phyloP scores from a whole-genome alignment of 1,140 invertebrate species.

The Drosophila kikkawai region DNA sequence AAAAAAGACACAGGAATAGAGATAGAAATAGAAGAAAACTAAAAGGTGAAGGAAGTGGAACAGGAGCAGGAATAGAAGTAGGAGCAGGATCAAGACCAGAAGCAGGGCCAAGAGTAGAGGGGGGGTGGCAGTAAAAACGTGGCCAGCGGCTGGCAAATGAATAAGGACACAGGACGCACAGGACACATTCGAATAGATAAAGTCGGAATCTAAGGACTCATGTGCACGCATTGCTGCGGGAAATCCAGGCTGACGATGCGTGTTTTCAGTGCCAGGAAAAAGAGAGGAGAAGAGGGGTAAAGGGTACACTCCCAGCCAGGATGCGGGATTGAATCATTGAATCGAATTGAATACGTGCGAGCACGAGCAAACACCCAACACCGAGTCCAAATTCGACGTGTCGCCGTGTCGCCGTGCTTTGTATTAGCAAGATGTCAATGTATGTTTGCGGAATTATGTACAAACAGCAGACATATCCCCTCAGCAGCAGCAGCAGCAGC shows the following conservation, averaged over 20 bases:
- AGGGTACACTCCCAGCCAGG: slow-evolving; percentile 13
- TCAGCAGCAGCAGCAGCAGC: not conserved
- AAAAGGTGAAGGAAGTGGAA: not conserved
- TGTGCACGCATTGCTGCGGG: slow-evolving; percentile 35
- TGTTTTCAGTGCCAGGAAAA: slow-evolving; percentile 33
- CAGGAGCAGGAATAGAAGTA: not conserved
- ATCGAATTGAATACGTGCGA: slow-evolving; percentile 82
- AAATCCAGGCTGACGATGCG: slow-evolving; percentile 41
- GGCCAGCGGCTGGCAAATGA: slow-evolving; percentile 46
- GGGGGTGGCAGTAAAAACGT: slow-evolving; percentile 34
- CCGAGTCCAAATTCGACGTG: slow-evolving; percentile 37
- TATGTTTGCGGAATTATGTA: slow-evolving; percentile 72
- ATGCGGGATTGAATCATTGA: slow-evolving; percentile 78
- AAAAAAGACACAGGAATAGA: not conserved
- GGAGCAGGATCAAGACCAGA: not conserved
- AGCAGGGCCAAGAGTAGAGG: not conserved
- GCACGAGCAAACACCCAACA: slow-evolving; percentile 48
- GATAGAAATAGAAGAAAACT: not conserved
- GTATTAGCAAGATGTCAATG: slow-evolving; percentile 78
- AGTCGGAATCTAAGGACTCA: slow-evolving; percentile 17
- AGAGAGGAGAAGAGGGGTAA: not conserved
- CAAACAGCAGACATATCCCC: slow-evolving; percentile 39
- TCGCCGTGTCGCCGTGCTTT: slow-evolving; percentile 58
- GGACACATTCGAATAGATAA: slow-evolving; percentile 19
- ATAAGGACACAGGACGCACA: slow-evolving; percentile 27